phyloP scores from a whole-genome alignment of 2,888 invertebrate genomes.

The Drosophila nr. perissopoda region DNA sequence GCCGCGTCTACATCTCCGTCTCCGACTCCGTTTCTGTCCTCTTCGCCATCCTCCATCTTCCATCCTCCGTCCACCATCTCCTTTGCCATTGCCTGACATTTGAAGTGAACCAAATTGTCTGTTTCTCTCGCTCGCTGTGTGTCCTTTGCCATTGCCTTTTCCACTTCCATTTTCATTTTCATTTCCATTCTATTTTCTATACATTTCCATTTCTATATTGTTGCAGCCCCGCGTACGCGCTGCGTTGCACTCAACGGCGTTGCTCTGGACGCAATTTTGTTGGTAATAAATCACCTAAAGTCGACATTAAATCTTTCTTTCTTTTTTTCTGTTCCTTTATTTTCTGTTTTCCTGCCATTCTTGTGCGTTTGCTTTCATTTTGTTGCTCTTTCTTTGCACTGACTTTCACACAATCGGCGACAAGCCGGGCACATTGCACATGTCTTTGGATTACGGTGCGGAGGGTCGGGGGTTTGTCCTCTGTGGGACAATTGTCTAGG shows the following conservation, averaged over 20 bases:
- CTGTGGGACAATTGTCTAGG: slow-evolving; percentile 23
- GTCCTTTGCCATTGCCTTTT: slow-evolving; percentile 61
- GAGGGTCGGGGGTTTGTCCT: slow-evolving; percentile 41
- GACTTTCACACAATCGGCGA: slow-evolving; percentile 77
- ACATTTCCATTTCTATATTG: slow-evolving; percentile 65
- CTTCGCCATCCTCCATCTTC: slow-evolving; percentile 18
- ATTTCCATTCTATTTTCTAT: slow-evolving; percentile 75
- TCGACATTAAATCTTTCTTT: slow-evolving; percentile 84
- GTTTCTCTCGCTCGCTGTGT: slow-evolving; percentile 57
- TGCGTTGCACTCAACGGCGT: slow-evolving; percentile 69
- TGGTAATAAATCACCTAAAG: slow-evolving; percentile 84
- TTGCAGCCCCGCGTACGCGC: slow-evolving; percentile 45
- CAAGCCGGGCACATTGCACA: slow-evolving; percentile 70
- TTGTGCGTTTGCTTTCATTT: slow-evolving; percentile 51
- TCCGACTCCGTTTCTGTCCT: slow-evolving; percentile 16
- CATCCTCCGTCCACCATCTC: slow-evolving; percentile 14
- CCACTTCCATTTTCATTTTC: slow-evolving; percentile 10
- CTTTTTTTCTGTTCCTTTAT: slow-evolving; percentile 46
- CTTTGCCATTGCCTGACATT: slow-evolving; percentile 59
- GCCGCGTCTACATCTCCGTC: slow-evolving; percentile 35
- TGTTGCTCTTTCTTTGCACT: slow-evolving; percentile 60
- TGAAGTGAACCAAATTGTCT: slow-evolving; percentile 80
- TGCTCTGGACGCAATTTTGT: slow-evolving; percentile 83
- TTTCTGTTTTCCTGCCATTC: slow-evolving; percentile 46
- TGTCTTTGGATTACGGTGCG: slow-evolving; percentile 65